These are phyloP conservation scores for Cherax quadricarinatus DNA, from an alignment of 1,140 invertebrate genomes.

Conservation along the genomic window DNA sequence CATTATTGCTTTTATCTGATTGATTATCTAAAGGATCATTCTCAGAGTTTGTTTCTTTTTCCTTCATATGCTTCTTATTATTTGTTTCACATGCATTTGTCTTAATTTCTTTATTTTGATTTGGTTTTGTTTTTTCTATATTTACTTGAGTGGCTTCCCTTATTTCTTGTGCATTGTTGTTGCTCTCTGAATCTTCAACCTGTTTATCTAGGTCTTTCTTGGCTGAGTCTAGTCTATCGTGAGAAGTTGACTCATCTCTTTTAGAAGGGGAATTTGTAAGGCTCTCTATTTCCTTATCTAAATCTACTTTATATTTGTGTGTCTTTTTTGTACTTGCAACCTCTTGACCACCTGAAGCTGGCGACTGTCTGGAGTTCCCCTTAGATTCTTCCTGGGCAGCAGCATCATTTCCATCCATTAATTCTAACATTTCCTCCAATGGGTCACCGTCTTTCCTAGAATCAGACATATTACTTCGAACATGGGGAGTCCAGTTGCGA, in stretches of 20 bases:
- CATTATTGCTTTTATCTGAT: not conserved
- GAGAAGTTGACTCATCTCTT: slow-evolving; percentile 28
- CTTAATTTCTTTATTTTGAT: not conserved
- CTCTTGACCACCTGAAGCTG: slow-evolving; percentile 59
- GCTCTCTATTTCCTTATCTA: slow-evolving; percentile 63
- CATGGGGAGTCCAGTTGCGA: slow-evolving; percentile 48
- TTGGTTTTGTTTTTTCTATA: no score
- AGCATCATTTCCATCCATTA: slow-evolving; percentile 45
- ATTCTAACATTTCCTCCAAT: slow-evolving; percentile 49
- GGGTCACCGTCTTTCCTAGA: slow-evolving; percentile 20
- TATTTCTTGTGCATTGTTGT: not conserved
- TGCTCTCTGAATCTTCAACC: not conserved
- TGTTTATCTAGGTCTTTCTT: not conserved
- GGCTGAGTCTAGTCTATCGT: slow-evolving; percentile 2
- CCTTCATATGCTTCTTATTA: not conserved
- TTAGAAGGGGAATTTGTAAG: slow-evolving; percentile 31
- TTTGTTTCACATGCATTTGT: not conserved
- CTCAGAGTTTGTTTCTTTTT: not conserved
- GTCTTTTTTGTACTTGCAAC: slow-evolving; percentile 62
- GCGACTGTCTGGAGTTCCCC: not conserved
- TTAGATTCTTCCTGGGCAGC: slow-evolving; percentile 55
- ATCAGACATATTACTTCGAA: not conserved
- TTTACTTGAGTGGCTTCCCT: not conserved
- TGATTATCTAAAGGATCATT: not conserved
- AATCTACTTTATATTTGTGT: slow-evolving; percentile 72